These are phyloP conservation scores for Drosophila paucipuncta DNA, from an alignment of 2,888 invertebrate species.

Conservation along the genomic window DNA sequence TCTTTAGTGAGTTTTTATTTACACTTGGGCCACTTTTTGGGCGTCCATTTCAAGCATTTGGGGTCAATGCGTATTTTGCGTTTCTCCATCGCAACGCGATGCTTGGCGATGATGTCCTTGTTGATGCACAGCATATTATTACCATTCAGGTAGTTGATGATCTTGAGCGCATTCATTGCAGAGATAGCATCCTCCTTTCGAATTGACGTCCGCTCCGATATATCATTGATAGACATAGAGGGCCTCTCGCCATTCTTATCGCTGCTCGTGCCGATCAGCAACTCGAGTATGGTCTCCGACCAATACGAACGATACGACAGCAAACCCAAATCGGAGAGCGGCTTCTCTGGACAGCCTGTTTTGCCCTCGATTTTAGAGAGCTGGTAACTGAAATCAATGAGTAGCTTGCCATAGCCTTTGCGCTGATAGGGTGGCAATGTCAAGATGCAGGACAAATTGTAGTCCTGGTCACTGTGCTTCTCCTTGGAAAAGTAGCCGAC, in stretches of 20 bases:
- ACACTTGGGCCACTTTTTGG: conserved; percentile 99
- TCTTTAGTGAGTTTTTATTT: no score
- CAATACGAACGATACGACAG: conserved; percentile 99
- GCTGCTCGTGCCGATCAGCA: conserved; percentile 94
- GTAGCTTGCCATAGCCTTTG: conserved; percentile 98
- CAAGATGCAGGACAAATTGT: conserved; percentile 97
- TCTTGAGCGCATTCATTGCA: conserved; percentile 97
- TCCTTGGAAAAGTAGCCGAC: conserved; percentile 99
- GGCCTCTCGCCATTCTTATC: conserved; percentile 95
- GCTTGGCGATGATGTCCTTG: conserved; percentile 93
- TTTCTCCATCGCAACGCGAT: conserved; percentile 94
- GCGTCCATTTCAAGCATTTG: conserved; percentile 98
- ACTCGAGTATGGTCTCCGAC: conserved; percentile 98
- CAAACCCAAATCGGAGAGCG: conserved; percentile 97
- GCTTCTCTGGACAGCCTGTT: conserved; percentile 99
- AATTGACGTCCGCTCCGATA: conserved; percentile 99
- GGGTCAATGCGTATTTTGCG: conserved; percentile 96
- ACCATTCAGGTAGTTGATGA: conserved; percentile 99
- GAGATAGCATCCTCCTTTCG: conserved; percentile 99
- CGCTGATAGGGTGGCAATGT: conserved; percentile 99
- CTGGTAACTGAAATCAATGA: conserved; percentile 99
- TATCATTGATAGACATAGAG: conserved; percentile 97
- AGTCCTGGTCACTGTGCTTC: conserved; percentile 99
- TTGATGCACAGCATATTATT: conserved; percentile 98
- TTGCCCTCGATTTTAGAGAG: conserved; percentile 98